Evolutionary conservation across 2,888 invertebrate species (phyloP).

Genomic region (Tachystola acroxantha): DNA sequence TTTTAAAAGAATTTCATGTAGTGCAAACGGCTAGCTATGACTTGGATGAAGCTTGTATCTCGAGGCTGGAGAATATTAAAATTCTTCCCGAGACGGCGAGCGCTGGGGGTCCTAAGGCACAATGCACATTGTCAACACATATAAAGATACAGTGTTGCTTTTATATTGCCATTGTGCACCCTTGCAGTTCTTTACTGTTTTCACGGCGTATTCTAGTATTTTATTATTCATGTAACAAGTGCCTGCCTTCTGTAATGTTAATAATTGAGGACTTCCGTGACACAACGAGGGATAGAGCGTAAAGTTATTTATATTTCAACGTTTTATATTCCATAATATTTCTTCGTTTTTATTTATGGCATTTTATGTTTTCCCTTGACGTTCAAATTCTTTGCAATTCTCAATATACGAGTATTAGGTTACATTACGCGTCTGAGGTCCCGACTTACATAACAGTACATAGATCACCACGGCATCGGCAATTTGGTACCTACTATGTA

Average conservation of each 20-base stretch:
- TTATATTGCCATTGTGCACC: conserved; percentile 70
- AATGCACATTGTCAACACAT: conserved; percentile 71
- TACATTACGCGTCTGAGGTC: too few species aligned
- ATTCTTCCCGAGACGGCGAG: conserved; percentile 25
- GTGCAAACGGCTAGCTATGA: conserved; percentile 41
- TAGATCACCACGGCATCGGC: too few species aligned
- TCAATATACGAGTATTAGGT: too few species aligned
- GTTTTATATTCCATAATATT: conserved; percentile 14
- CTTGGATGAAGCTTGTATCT: conserved; percentile 40
- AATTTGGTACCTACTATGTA: too few species aligned
- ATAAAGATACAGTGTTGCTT: conserved; percentile 71
- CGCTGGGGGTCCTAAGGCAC: conserved; percentile 42
- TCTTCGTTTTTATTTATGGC: not conserved
- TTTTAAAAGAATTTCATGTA: conserved; percentile 46
- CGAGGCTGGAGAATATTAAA: conserved; percentile 32
- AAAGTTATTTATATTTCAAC: conserved; percentile 33
- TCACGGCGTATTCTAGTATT: conserved; percentile 61
- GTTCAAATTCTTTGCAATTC: too few species aligned
- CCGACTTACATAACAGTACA: too few species aligned
- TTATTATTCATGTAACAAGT: conserved; percentile 71
- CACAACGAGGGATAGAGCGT: conserved; percentile 29
- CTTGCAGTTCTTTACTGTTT: conserved; percentile 62
- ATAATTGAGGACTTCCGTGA: conserved; percentile 68
- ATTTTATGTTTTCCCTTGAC: conserved; percentile 4
- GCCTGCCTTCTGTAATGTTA: conserved; percentile 62